These are phyloP conservation scores for Thysanoteuthis rhombus DNA, from an alignment of 2,888 invertebrate genomes.

Conservation along the genomic window DNA sequence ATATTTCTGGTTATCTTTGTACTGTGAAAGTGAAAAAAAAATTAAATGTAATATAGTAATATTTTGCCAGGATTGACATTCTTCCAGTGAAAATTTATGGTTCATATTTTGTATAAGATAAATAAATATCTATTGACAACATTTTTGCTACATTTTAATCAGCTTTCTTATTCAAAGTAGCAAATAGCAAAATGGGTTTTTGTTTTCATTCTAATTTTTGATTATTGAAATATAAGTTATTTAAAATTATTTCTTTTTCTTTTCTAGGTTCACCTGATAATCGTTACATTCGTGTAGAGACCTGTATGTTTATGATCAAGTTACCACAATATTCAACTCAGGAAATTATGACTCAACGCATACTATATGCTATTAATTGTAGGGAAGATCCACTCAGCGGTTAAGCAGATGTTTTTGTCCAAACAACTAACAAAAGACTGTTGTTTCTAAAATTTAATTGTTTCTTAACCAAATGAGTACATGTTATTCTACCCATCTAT, in stretches of 20 bases:
- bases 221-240: neutral
- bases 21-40: too few species aligned
- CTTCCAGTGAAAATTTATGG: too few species aligned
- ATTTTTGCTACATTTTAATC: too few species aligned
- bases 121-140: too few species aligned
- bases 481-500: neutral
- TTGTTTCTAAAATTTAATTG: neutral
- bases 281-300: constrained; percentile 65
- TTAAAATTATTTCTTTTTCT: constrained; percentile 19
- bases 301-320: constrained; percentile 68
- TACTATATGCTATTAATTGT: constrained; percentile 66
- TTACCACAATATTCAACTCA: constrained; percentile 65
- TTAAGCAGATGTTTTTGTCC: constrained; percentile 39
- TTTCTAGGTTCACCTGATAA: constrained; percentile 60
- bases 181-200: neutral
- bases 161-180: too few species aligned
- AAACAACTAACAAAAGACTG: neutral
- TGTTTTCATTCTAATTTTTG: neutral
- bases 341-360: constrained; percentile 64
- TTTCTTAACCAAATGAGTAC: neutral
- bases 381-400: constrained; percentile 67
- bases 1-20: too few species aligned
- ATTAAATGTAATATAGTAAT: too few species aligned
- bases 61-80: too few species aligned
- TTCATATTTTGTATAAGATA: too few species aligned